Percentiles rank a stretch among this genome's conserved stretches.
Evolutionary conservation across 2,113 vertebrate genomes (phyloP).

Genomic region (Strix aluco): DNA sequence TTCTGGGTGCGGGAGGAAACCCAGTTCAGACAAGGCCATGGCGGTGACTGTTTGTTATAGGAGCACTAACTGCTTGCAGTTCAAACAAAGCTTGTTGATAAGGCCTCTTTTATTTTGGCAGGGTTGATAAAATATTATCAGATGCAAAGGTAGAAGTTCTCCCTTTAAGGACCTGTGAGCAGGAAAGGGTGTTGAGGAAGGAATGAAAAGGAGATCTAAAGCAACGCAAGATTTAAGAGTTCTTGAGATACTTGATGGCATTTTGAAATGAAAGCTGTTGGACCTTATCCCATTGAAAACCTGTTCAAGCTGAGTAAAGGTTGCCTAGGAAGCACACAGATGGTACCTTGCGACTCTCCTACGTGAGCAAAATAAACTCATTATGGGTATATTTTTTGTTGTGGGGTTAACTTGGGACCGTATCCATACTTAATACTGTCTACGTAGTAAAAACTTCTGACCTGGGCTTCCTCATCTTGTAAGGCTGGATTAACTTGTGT

Average conservation of each 20-base stretch:
- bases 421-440: not conserved
- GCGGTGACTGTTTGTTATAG: not conserved
- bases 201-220: constrained; percentile 36
- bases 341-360: not conserved
- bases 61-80: not conserved
- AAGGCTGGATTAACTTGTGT: constrained; percentile 40
- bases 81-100: constrained; percentile 50
- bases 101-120: constrained; percentile 28
- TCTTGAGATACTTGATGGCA: not conserved
- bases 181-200: not conserved
- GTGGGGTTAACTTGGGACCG: not conserved
- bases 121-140: constrained; percentile 10
- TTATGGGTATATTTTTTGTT: not conserved
- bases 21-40: not conserved
- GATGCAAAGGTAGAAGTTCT: constrained; percentile 4
- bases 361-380: not conserved
- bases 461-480: not conserved
- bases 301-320: not conserved
- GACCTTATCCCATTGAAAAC: not conserved
- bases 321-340: not conserved
- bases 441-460: not conserved
- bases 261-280: not conserved
- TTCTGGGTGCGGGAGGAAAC: not conserved
- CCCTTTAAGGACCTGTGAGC: not conserved
- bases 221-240: not conserved